phyloP scores from a whole-genome alignment of 2,797 vertebrate genomes.

The Falco berigora region DNA sequence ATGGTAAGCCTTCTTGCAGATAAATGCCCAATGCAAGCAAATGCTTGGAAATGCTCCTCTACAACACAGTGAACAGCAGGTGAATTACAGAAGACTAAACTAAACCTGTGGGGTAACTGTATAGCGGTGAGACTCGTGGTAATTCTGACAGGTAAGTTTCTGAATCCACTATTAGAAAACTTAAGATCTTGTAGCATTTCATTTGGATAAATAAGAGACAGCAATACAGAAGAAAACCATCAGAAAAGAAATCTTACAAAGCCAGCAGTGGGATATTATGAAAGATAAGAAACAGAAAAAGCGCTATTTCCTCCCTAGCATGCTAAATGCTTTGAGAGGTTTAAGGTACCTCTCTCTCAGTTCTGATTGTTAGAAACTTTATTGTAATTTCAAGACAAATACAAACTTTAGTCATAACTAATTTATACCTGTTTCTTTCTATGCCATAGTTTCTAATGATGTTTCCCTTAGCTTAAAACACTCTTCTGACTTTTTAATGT shows the following conservation, averaged over 20 bases:
- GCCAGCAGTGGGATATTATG: neutral
- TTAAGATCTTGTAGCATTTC: neutral
- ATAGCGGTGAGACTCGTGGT: neutral
- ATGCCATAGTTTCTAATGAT: neutral
- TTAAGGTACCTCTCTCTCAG: neutral
- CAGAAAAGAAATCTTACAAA: neutral
- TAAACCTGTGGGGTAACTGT: neutral
- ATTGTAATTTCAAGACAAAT: neutral
- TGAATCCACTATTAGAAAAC: neutral
- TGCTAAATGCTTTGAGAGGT: neutral
- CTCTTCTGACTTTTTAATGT: neutral
- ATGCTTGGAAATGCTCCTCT: neutral
- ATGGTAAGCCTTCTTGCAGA: neutral
- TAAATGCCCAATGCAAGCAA: neutral
- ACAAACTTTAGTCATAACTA: neutral
- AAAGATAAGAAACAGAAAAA: neutral
- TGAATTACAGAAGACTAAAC: neutral
- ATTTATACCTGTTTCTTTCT: neutral
- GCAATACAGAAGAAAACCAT: neutral
- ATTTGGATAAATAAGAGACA: neutral
- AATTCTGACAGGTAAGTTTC: neutral
- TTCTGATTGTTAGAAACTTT: neutral
- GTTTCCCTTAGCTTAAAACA: neutral
- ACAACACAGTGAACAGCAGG: neutral
- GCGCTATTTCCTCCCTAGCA: neutral